Percentiles rank a stretch among this genome's conserved stretches.
Conservation (phyloP, 2,797 vertebrate species). For the Phoeniculus purpureus region DNA sequence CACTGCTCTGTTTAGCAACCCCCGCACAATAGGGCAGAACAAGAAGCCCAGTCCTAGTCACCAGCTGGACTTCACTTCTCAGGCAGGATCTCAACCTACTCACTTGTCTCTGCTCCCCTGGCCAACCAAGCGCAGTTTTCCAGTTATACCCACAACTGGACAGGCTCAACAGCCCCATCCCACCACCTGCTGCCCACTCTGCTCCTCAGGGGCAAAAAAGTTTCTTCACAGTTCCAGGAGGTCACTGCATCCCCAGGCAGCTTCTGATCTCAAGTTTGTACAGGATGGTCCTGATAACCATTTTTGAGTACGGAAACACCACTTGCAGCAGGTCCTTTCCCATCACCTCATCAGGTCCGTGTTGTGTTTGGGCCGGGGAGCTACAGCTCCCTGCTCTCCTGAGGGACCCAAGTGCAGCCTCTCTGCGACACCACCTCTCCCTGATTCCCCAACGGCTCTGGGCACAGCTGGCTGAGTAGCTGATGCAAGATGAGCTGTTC, state of each 20-base stretch:
- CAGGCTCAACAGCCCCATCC: neutral
- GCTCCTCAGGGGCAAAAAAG: fast-evolving
- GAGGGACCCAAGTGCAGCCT: fast-evolving
- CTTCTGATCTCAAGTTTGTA: neutral
- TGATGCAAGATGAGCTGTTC: fast-evolving
- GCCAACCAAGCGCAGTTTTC: neutral
- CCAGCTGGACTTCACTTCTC: neutral
- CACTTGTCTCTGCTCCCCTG: neutral
- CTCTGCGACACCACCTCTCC: fast-evolving
- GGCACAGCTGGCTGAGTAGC: neutral
- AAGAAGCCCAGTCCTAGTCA: neutral
- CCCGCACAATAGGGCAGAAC: neutral
- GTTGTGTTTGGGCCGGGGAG: neutral
- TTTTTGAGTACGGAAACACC: fast-evolving
- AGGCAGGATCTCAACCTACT: neutral
- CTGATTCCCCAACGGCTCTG: fast-evolving
- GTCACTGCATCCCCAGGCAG: neutral
- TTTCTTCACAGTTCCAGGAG: neutral
- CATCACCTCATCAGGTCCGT: fast-evolving
- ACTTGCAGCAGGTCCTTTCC: neutral
- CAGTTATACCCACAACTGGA: fast-evolving
- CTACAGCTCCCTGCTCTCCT: neutral
- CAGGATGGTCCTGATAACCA: neutral
- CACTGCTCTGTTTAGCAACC: neutral
- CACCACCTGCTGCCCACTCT: neutral